Evolutionary conservation across 2,797 vertebrate species (phyloP), one percentile per base, ranked within the genome.

Genomic region (Bryconaethiops microstoma): DNA sequence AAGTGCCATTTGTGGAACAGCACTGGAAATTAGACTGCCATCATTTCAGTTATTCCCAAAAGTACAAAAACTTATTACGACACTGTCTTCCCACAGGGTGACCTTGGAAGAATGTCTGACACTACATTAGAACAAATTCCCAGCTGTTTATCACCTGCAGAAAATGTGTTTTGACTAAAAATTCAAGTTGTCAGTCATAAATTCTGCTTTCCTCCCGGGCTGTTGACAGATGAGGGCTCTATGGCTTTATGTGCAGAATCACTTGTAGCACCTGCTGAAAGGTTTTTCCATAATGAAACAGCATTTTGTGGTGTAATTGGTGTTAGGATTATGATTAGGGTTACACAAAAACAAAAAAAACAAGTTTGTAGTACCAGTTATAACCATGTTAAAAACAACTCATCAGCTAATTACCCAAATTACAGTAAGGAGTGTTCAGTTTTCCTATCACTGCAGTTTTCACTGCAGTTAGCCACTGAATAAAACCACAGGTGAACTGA

Each of bases 371-470:
- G 70, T 40, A 72, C 72, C 63, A 82, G 60, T 79, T 35, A 76
- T 79, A 72, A 70, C 17, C 50, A 57, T 39, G 81, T 67, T 79
- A 35, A 64, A 78, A 78, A 73, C 59, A 45, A 48, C n/a, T 70
- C 71, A 76, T 79, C 63, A 52, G 17, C 50, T 39, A 72, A 76
- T 48, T 65, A 72, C 64, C 63, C 76, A 40, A 65, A 67, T 52
- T 48, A 39, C 65, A 48, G 23, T 17, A 72, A 55, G 21, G 52
- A 81, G 67, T 67, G 45, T 57, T 81, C 76, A 40, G 39, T 77
- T 74, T 74, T 57, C 77, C 73, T 75, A 29, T 77, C 68, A 40
- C 42, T 13, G 25, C 59, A 64, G 59, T 77, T 76, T 29, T 29
- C 29, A 29, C 29, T 29, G 29, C 29, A 35, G 35, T 35, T 4